Evolutionary conservation across 1,140 invertebrate species (phyloP).

Genomic region (Macrosteles quadrilineatus): DNA sequence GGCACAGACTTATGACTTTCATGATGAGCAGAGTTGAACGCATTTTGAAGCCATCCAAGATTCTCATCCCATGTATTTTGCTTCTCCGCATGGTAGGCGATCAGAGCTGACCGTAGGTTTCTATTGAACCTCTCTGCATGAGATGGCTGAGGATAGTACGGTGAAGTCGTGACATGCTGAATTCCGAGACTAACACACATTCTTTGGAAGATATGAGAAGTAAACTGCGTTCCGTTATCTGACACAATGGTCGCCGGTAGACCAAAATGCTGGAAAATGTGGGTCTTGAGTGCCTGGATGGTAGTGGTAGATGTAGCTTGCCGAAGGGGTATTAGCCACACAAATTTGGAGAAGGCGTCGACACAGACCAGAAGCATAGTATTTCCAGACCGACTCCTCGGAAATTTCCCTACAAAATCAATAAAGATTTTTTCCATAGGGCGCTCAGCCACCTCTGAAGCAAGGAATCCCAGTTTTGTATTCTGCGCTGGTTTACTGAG

Average conservation of each 20-base stretch:
- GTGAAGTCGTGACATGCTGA: neutral
- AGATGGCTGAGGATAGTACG: neutral
- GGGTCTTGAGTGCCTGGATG: too few species aligned
- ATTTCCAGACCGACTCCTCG: too few species aligned
- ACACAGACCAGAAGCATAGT: too few species aligned
- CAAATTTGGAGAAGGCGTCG: too few species aligned
- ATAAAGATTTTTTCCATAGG: neutral
- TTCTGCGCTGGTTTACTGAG: neutral
- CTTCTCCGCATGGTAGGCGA: neutral
- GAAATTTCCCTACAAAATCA: neutral
- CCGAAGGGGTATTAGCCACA: too few species aligned
- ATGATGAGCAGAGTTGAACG: neutral
- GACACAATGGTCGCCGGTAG: too few species aligned
- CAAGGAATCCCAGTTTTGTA: neutral
- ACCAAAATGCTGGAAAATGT: too few species aligned
- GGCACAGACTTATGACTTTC: too few species aligned
- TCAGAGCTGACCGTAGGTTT: neutral
- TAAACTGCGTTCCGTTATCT: too few species aligned
- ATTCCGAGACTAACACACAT: neutral
- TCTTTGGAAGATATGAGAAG: neutral
- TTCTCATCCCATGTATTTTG: constrained; percentile 4
- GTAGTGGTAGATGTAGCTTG: too few species aligned
- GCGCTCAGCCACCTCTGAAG: neutral
- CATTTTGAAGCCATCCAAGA: neutral
- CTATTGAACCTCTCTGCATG: neutral